Conservation (phyloP, 2,888 invertebrate species). For the Melinaea menophilus region DNA sequence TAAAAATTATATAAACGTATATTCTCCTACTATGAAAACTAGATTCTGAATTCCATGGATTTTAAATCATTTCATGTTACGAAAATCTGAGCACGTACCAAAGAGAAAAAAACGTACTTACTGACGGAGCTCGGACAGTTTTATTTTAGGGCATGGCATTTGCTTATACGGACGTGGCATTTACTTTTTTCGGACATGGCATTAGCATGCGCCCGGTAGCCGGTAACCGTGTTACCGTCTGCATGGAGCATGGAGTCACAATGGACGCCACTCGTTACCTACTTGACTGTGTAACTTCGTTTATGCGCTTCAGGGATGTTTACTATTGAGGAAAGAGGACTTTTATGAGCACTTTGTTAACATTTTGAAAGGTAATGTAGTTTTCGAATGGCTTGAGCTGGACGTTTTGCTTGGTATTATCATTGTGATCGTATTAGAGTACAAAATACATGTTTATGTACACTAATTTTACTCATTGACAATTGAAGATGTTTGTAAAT, state of each 20-base stretch:
- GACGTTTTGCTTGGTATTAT: constrained; percentile 7
- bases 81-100: constrained; percentile 27
- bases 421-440: background rate
- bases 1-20: too few species aligned
- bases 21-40: too few species aligned
- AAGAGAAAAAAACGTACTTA: constrained; percentile 28
- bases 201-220: constrained; percentile 68
- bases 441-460: background rate
- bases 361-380: constrained; percentile 22
- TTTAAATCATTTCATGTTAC: constrained; percentile 15
- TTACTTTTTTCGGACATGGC: constrained; percentile 41
- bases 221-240: constrained; percentile 63
- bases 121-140: constrained; percentile 34
- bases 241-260: constrained; percentile 53
- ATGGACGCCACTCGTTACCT: constrained; percentile 72
- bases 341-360: constrained; percentile 26
- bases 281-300: constrained; percentile 77
- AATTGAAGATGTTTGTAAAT: too few species aligned
- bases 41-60: constrained; percentile 2
- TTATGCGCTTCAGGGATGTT: constrained; percentile 49
- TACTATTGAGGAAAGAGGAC: constrained; percentile 40
- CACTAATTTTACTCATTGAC: background rate
- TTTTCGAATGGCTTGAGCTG: constrained; percentile 13
- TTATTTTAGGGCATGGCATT: constrained; percentile 35
- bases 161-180: background rate